These are phyloP conservation scores for Prionailurus viverrinus DNA, from an alignment of 2,113 vertebrate species.

Conservation along the genomic window DNA sequence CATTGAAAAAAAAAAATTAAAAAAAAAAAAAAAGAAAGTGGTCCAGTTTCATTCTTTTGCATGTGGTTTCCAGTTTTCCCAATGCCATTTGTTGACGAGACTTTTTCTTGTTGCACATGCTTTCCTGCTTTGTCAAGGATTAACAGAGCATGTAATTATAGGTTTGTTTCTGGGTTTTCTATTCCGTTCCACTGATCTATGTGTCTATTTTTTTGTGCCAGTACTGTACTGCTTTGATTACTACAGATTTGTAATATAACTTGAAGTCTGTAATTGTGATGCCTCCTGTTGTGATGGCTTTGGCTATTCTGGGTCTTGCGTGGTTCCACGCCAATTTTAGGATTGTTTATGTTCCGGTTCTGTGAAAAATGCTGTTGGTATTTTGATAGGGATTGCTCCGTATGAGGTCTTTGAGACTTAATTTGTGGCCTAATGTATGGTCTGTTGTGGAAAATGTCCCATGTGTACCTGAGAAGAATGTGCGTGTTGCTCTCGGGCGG, in stretches of 20 bases:
- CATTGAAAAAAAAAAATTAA: too few species aligned
- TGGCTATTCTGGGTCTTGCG: background rate
- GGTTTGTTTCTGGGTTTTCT: background rate
- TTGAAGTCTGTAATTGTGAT: background rate
- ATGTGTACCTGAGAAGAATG: background rate
- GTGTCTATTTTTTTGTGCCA: background rate
- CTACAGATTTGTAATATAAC: background rate
- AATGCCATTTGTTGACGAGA: background rate
- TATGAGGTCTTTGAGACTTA: background rate
- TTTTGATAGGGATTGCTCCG: background rate
- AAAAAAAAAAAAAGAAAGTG: too few species aligned
- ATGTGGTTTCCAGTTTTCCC: background rate
- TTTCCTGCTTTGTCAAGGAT: background rate
- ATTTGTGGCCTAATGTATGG: background rate
- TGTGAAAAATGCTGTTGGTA: background rate
- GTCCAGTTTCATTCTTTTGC: background rate
- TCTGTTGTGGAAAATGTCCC: background rate
- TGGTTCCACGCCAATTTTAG: background rate
- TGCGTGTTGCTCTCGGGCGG: rapidly evolving
- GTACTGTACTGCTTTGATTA: background rate
- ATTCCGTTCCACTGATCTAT: background rate
- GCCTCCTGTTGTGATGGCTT: background rate
- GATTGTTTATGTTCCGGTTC: background rate
- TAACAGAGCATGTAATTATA: background rate
- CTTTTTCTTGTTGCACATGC: background rate